A percentile compares a stretch with the other conserved stretches of the same genome.
Evolutionary conservation across 2,113 vertebrate genomes (phyloP).

Genomic region (Aspidoscelis tigris): DNA sequence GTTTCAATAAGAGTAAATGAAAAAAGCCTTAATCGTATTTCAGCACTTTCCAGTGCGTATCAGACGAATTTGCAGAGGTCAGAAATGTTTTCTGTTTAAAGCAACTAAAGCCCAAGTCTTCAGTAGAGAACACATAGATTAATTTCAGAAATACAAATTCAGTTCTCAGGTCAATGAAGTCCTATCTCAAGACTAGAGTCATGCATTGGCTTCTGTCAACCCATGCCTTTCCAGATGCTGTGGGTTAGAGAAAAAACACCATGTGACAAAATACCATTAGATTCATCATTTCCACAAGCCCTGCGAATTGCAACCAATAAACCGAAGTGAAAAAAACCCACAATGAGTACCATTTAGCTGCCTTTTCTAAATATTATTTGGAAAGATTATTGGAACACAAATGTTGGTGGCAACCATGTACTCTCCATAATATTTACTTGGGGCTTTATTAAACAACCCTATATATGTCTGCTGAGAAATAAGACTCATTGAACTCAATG

Average conservation of each 20-base stretch:
- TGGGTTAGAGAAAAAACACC: background rate
- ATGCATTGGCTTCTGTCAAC: background rate
- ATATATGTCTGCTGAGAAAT: background rate
- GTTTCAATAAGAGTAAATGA: slow-evolving; percentile 52
- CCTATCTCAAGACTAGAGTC: background rate
- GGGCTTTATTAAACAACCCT: background rate
- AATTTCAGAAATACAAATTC: background rate
- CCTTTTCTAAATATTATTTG: background rate
- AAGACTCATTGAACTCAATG: background rate
- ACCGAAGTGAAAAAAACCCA: background rate
- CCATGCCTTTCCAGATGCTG: background rate
- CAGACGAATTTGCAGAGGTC: slow-evolving; percentile 63
- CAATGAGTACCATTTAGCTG: background rate
- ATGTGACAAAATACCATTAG: background rate
- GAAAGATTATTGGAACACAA: background rate
- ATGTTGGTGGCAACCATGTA: background rate
- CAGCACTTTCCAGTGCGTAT: slow-evolving; percentile 67
- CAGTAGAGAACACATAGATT: slow-evolving; percentile 56
- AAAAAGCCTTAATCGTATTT: slow-evolving; percentile 70
- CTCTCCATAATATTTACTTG: background rate
- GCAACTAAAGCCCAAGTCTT: slow-evolving; percentile 66
- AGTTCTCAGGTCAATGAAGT: background rate
- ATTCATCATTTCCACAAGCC: background rate
- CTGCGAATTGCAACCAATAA: background rate
- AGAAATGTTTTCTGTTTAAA: slow-evolving; percentile 54